Evolutionary conservation across 2,888 invertebrate genomes (phyloP).

Genomic region (Eilema caniola): DNA sequence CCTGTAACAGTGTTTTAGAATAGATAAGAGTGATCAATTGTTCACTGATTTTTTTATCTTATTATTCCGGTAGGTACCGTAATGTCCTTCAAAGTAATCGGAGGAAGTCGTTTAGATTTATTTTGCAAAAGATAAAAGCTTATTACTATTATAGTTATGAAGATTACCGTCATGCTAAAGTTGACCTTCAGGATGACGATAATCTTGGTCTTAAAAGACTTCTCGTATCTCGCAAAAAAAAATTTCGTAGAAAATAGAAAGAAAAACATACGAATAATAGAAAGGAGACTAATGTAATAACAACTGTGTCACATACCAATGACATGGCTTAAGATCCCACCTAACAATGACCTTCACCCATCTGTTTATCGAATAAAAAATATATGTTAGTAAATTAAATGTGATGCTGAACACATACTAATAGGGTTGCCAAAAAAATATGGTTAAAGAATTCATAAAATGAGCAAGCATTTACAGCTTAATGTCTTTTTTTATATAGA

Average conservation of each 20-base stretch:
- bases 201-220: no score
- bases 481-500: no score
- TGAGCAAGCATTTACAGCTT: no score
- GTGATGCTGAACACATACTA: no score
- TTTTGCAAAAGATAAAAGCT: not conserved
- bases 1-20: not conserved
- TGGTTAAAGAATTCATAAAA: no score
- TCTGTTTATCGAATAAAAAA: no score
- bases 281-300: not conserved
- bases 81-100: not conserved
- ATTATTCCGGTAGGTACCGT: not conserved
- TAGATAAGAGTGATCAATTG: constrained; percentile 2
- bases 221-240: not conserved
- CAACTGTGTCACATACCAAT: not conserved
- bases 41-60: not conserved
- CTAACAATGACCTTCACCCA: no score
- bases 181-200: no score
- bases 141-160: not conserved
- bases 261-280: not conserved
- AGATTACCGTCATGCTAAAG: not conserved
- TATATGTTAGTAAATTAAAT: no score
- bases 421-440: no score
- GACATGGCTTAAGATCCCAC: no score
- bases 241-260: not conserved
- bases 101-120: not conserved